phyloP scores from a whole-genome alignment of 2,797 vertebrate genomes.

The Melanotaenia parkinsoni region DNA sequence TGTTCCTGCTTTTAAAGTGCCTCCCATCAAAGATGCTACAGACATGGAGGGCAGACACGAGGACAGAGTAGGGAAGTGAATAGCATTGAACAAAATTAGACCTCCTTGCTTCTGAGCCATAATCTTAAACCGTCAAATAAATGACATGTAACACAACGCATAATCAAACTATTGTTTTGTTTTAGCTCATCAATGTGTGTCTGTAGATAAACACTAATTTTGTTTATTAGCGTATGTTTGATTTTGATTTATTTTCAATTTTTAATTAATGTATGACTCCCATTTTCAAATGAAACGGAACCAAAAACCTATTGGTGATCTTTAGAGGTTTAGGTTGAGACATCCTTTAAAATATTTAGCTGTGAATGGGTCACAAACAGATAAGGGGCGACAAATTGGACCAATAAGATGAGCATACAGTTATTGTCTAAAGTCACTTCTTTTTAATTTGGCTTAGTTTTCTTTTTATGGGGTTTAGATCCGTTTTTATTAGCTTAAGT shows the following conservation, averaged over 20 bases:
- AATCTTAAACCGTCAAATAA: background rate
- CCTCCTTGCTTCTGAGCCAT: no score
- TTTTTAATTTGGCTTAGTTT: no score
- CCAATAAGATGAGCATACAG: no score
- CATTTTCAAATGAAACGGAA: background rate
- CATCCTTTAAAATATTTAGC: background rate
- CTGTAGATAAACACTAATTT: background rate
- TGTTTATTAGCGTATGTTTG: background rate
- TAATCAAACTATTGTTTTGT: background rate
- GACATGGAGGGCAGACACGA: no score
- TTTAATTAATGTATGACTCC: background rate
- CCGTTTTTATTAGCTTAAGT: constrained; percentile 12
- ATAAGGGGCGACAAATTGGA: background rate
- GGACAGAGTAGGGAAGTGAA: no score
- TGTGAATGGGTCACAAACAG: background rate
- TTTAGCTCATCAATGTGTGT: background rate
- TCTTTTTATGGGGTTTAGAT: background rate
- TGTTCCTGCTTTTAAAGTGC: no score
- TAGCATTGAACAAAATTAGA: no score
- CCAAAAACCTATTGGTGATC: background rate
- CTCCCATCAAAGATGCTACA: no score
- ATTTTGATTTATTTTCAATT: background rate
- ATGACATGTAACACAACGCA: background rate
- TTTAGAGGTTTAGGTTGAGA: background rate
- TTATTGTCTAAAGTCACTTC: no score